Evolutionary conservation across 2,888 invertebrate genomes (phyloP).

Genomic region (Archips crataeganus): DNA sequence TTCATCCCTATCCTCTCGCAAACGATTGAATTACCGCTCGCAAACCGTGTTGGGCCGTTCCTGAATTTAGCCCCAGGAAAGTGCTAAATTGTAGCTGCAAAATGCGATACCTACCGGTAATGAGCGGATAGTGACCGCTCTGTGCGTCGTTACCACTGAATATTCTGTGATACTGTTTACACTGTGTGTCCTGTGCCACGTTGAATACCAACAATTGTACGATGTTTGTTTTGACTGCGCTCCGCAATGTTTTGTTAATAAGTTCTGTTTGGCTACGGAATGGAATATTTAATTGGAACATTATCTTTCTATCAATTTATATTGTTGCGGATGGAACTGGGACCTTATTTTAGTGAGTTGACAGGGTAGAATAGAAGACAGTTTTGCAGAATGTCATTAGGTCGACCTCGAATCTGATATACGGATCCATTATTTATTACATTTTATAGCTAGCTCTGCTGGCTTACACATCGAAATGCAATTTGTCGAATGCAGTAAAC

Average conservation of each 20-base stretch:
- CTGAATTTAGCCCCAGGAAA: too few species aligned
- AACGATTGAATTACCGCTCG: too few species aligned
- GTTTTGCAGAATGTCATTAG: too few species aligned
- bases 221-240: constrained; percentile 33
- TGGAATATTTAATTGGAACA: constrained; percentile 3
- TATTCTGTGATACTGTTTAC: constrained; percentile 6
- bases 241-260: constrained; percentile 25
- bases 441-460: not conserved
- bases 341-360: not conserved
- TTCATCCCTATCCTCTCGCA: too few species aligned
- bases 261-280: constrained; percentile 21
- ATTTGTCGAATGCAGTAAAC: constrained; percentile 20
- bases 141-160: not conserved
- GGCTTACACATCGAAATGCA: constrained; percentile 25
- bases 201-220: not conserved
- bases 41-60: too few species aligned
- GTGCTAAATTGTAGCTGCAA: too few species aligned
- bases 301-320: not conserved
- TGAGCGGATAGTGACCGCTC: too few species aligned
- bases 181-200: constrained; percentile 10
- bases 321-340: not conserved
- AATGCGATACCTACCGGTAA: too few species aligned
- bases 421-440: constrained; percentile 17
- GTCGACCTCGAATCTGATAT: too few species aligned
- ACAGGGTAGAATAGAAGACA: not conserved